Conservation (phyloP, 2,113 vertebrate species). For the Phoxinus phoxinus region DNA sequence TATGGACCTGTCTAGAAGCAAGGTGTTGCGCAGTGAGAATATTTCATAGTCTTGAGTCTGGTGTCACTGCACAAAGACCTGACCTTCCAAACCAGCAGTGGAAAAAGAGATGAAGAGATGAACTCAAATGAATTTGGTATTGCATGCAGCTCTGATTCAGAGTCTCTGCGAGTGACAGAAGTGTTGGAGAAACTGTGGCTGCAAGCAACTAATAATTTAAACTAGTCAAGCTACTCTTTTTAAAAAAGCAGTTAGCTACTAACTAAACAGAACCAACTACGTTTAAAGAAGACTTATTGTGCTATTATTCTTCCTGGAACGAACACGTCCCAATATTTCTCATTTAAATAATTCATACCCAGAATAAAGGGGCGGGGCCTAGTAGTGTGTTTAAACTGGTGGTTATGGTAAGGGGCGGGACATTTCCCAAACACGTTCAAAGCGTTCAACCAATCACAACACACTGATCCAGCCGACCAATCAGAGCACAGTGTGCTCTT, state of each 20-base stretch:
- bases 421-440: no score
- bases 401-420: no score
- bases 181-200: background rate
- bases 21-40: slow-evolving; percentile 17
- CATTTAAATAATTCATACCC: no score
- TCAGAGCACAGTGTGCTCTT: no score
- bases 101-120: background rate
- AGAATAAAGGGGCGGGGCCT: no score
- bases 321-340: no score
- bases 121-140: background rate
- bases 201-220: background rate
- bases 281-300: no score
- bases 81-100: background rate
- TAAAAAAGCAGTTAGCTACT: background rate
- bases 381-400: no score
- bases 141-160: background rate
- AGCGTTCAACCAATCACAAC: no score
- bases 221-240: background rate
- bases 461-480: no score
- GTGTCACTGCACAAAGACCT: slow-evolving; percentile 2
- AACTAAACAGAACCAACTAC: background rate
- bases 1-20: slow-evolving; percentile 1
- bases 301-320: no score
- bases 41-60: slow-evolving; percentile 23
- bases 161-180: background rate